Percentiles rank a stretch among this genome's conserved stretches.
These are phyloP conservation scores for Halcyon chelicuti DNA, from an alignment of 2,797 vertebrate genomes.

Conservation along the genomic window DNA sequence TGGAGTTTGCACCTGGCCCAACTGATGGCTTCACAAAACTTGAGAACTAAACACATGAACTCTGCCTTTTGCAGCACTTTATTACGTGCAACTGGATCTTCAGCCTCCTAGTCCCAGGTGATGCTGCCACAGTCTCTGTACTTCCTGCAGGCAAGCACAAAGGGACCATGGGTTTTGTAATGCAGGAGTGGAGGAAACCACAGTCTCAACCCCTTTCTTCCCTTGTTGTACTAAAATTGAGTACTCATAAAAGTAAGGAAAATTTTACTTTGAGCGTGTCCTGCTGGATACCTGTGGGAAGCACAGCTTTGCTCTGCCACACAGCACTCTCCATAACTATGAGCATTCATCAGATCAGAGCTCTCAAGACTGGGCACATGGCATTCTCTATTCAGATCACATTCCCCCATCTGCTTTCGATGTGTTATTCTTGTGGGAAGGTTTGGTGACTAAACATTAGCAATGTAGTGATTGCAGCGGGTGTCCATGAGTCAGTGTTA, in stretches of 20 bases:
- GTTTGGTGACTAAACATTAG: background rate
- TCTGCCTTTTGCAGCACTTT: background rate
- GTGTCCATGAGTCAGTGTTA: background rate
- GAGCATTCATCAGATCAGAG: background rate
- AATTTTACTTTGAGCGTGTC: background rate
- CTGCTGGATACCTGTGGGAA: background rate
- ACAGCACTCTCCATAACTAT: background rate
- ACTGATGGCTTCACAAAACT: background rate
- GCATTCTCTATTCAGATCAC: background rate
- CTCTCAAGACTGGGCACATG: background rate
- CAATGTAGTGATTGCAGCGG: background rate
- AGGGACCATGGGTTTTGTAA: background rate
- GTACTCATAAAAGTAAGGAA: background rate
- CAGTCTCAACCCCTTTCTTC: background rate
- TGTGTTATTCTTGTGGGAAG: background rate
- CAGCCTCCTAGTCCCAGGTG: background rate
- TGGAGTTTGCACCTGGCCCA: background rate
- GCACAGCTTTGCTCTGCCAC: background rate
- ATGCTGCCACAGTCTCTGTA: background rate
- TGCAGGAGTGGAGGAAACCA: background rate
- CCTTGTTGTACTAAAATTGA: background rate
- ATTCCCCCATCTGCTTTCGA: background rate
- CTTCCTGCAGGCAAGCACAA: background rate
- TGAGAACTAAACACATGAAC: background rate
- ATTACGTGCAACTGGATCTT: background rate